A percentile compares a stretch with the other conserved stretches of the same genome.
Conservation (phyloP, 2,888 invertebrate species). For the Margaritifera margaritifera region DNA sequence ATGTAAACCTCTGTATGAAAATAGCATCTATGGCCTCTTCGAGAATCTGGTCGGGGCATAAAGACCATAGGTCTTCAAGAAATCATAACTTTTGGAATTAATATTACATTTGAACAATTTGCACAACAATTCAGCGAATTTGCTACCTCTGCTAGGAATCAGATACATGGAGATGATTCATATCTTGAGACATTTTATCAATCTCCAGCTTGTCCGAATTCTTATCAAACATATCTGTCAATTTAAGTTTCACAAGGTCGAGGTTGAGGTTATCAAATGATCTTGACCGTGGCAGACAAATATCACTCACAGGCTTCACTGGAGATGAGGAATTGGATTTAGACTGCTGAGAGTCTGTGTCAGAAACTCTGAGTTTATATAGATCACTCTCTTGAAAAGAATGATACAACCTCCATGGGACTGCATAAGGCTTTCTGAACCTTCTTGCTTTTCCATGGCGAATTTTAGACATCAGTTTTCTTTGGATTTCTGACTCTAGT, state of each 20-base stretch:
- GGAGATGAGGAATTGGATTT: slow-evolving; percentile 60
- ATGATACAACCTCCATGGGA: slow-evolving; percentile 60
- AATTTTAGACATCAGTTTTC: slow-evolving; percentile 27
- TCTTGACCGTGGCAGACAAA: slow-evolving; percentile 56
- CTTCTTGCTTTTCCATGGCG: slow-evolving; percentile 18
- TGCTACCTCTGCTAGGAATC: slow-evolving; percentile 27
- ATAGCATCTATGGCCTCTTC: no score
- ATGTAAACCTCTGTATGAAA: no score
- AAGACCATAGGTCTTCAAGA: no score
- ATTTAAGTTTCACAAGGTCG: slow-evolving; percentile 36
- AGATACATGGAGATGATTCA: slow-evolving; percentile 61
- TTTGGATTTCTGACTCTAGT: slow-evolving; percentile 33
- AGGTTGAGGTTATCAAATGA: slow-evolving; percentile 66
- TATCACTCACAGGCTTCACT: slow-evolving; percentile 39
- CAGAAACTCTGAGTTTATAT: slow-evolving; percentile 9
- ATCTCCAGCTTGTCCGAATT: slow-evolving; percentile 51
- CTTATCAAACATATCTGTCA: slow-evolving; percentile 49
- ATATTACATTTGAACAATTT: no score
- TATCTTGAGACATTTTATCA: slow-evolving; percentile 57
- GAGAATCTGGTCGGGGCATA: no score
- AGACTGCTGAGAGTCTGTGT: slow-evolving; percentile 37
- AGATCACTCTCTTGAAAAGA: slow-evolving; percentile 54
- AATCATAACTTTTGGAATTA: no score
- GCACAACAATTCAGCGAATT: no score
- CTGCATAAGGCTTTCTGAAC: slow-evolving; percentile 59